These are phyloP conservation scores for Meganola albula DNA, from an alignment of 2,888 invertebrate genomes.

Conservation along the genomic window DNA sequence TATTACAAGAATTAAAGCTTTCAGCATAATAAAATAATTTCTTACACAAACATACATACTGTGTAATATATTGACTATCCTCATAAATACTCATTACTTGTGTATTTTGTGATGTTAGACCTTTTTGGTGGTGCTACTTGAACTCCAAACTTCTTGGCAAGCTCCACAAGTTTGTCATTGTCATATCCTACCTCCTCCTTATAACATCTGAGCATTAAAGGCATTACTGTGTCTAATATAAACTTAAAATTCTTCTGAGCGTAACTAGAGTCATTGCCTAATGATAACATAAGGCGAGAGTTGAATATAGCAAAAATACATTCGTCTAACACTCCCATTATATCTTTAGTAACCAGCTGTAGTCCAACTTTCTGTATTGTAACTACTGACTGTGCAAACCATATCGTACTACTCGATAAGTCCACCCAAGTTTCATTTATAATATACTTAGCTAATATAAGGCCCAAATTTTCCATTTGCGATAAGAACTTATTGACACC, in stretches of 20 bases:
- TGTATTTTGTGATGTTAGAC: constrained; percentile 82
- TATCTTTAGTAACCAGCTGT: constrained; percentile 84
- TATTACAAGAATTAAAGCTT: constrained; percentile 75
- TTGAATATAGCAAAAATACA: constrained; percentile 85
- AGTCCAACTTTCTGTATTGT: constrained; percentile 86
- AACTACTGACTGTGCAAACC: constrained; percentile 87
- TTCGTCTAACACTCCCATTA: constrained; percentile 84
- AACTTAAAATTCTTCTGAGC: constrained; percentile 83
- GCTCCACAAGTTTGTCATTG: constrained; percentile 66
- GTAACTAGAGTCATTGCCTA: constrained; percentile 63
- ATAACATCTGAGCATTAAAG: constrained; percentile 79
- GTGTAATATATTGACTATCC: constrained; percentile 45
- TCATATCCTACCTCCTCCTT: constrained; percentile 79
- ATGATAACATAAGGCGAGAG: constrained; percentile 81
- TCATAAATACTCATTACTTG: constrained; percentile 81
- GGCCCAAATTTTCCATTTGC: constrained; percentile 83
- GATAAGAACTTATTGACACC: constrained; percentile 82
- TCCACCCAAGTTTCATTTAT: constrained; percentile 82
- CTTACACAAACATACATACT: constrained; percentile 43
- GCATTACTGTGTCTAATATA: constrained; percentile 81
- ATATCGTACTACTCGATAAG: constrained; percentile 87
- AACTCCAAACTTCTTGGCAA: constrained; percentile 76
- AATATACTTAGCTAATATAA: constrained; percentile 81
- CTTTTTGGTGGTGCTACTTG: constrained; percentile 75
- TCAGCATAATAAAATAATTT: constrained; percentile 72